phyloP scores from a whole-genome alignment of 2,113 vertebrate genomes.

The Atlantisia rogersi region DNA sequence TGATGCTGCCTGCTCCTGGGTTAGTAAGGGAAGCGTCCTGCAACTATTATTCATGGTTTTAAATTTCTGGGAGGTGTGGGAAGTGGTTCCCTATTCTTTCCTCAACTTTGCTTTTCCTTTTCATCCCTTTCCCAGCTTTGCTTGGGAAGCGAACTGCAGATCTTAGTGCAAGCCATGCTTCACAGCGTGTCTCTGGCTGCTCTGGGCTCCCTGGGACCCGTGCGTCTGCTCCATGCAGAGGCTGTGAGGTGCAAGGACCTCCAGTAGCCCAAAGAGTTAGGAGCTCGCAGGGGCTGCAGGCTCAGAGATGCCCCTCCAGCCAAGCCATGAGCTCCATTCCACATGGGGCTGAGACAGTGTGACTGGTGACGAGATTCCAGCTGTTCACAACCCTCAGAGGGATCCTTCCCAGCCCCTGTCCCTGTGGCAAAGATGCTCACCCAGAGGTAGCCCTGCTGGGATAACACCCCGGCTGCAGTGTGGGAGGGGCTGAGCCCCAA shows the following conservation, averaged over 20 bases:
- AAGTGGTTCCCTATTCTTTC: neutral
- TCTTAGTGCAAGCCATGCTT: neutral
- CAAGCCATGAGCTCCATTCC: neutral
- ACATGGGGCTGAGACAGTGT: rapidly evolving
- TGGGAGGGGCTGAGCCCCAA: neutral
- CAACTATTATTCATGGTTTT: neutral
- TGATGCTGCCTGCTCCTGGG: neutral
- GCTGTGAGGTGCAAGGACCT: neutral
- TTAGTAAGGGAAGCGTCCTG: neutral
- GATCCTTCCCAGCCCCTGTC: neutral
- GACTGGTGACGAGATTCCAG: neutral
- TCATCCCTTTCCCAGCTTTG: no score
- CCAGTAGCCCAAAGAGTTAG: neutral
- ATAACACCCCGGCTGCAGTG: rapidly evolving
- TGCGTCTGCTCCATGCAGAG: neutral
- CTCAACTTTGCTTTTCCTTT: no score
- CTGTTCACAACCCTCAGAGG: neutral
- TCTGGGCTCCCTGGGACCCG: neutral
- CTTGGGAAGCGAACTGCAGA: neutral
- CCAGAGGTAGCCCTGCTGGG: neutral
- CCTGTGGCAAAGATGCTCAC: rapidly evolving
- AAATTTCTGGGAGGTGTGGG: neutral
- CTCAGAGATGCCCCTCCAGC: neutral
- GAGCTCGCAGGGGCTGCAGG: neutral
- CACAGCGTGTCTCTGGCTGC: neutral